A percentile compares a stretch with the other conserved stretches of the same genome.
phyloP scores from a whole-genome alignment of 2,113 vertebrate genomes.

The Trogon melanurus region DNA sequence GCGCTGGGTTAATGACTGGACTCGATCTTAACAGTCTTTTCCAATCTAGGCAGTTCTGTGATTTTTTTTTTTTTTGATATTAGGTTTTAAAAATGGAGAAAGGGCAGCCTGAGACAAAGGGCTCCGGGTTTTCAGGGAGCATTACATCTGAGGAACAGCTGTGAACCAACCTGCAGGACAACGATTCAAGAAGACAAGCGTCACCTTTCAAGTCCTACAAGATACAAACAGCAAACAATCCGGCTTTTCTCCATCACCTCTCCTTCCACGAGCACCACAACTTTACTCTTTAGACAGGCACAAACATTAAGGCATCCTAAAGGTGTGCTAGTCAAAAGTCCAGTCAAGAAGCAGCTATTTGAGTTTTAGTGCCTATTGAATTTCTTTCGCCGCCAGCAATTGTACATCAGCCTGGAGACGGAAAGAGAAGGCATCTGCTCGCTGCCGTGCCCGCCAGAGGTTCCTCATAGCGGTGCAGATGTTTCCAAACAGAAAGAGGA shows the following conservation, averaged over 20 bases:
- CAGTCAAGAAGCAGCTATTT: neutral
- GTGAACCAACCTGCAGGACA: neutral
- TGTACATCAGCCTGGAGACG: neutral
- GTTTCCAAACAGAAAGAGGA: slow-evolving; percentile 25
- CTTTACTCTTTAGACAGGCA: neutral
- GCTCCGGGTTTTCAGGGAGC: neutral
- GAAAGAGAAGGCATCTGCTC: neutral
- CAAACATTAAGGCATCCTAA: neutral
- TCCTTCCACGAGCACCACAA: neutral
- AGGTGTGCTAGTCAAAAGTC: neutral
- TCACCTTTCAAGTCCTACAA: neutral
- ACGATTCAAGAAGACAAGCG: neutral
- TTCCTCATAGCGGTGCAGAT: neutral
- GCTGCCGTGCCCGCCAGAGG: neutral
- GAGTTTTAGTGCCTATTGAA: neutral
- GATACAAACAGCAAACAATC: neutral
- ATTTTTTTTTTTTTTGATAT: neutral
- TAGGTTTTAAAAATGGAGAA: neutral
- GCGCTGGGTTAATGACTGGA: too few species aligned
- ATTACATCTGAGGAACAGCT: neutral
- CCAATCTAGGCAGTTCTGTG: too few species aligned
- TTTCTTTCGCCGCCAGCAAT: neutral
- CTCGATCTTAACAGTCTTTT: too few species aligned
- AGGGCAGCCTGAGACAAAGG: neutral
- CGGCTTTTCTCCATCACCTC: neutral